These are phyloP conservation scores for Andrena bucephala DNA, from an alignment of 2,888 invertebrate genomes.

Conservation along the genomic window DNA sequence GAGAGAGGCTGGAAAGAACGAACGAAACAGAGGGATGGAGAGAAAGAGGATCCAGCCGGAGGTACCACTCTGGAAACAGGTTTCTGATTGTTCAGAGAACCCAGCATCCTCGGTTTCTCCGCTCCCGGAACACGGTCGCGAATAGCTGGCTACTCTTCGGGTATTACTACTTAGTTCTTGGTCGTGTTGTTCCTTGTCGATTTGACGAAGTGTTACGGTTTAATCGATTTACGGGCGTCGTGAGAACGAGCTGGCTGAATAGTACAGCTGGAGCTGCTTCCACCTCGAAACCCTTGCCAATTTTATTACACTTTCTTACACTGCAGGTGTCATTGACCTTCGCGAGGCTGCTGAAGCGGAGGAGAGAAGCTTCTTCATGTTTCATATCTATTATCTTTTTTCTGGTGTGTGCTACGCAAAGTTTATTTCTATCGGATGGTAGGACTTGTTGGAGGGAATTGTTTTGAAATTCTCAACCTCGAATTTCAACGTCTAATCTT, in stretches of 20 bases:
- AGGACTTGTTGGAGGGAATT: background rate
- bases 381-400: background rate
- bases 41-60: slow-evolving; percentile 68
- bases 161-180: slow-evolving; percentile 56
- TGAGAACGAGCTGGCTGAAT: slow-evolving; percentile 15
- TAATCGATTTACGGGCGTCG: slow-evolving; percentile 45
- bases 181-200: slow-evolving; percentile 47
- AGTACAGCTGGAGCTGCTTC: background rate
- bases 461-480: background rate
- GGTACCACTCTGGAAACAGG: slow-evolving; percentile 77
- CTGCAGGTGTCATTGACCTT: slow-evolving; percentile 30
- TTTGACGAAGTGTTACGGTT: slow-evolving; percentile 50
- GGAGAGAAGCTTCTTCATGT: background rate
- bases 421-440: background rate
- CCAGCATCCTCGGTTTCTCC: slow-evolving; percentile 67
- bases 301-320: slow-evolving; percentile 19
- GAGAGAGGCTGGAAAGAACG: slow-evolving; percentile 43
- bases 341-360: slow-evolving; percentile 3
- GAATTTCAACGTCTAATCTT: background rate
- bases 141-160: slow-evolving; percentile 62
- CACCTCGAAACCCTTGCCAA: slow-evolving; percentile 31
- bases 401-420: background rate
- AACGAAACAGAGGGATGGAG: slow-evolving; percentile 47
- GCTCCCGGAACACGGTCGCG: slow-evolving; percentile 67
- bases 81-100: slow-evolving; percentile 76